A percentile compares a stretch with the other conserved stretches of the same genome.
Conservation (phyloP, 2,113 vertebrate species). For the Gymnobelideus leadbeateri region DNA sequence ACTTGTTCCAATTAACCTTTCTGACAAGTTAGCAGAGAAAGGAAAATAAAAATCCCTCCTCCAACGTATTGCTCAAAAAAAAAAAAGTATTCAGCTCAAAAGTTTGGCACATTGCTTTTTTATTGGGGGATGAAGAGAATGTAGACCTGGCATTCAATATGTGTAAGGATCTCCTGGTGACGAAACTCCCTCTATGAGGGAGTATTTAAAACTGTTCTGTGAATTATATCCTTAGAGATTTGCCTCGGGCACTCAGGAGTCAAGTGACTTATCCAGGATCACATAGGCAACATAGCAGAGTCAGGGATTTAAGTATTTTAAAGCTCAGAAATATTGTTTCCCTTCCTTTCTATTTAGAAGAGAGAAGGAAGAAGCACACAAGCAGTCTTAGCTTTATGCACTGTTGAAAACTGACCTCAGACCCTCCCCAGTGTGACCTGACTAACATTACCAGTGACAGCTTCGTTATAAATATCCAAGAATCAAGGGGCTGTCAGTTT, state of each 20-base stretch:
- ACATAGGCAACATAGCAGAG: not conserved
- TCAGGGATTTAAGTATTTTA: not conserved
- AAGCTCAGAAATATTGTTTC: not conserved
- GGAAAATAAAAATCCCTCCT: not conserved
- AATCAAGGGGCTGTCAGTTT: slow-evolving; percentile 82
- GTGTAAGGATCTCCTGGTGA: not conserved
- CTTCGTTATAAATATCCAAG: slow-evolving; percentile 81
- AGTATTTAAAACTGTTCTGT: not conserved
- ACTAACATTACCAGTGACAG: slow-evolving; percentile 79
- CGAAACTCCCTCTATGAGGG: not conserved
- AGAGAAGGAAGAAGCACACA: slow-evolving; percentile 5
- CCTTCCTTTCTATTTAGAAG: slow-evolving; percentile 59
- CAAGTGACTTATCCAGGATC: not conserved
- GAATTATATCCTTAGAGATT: slow-evolving; percentile 30
- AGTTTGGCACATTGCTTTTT: not conserved
- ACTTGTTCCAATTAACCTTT: slow-evolving; percentile 31
- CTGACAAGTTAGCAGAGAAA: slow-evolving; percentile 3
- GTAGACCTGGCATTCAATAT: not conserved
- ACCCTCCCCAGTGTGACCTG: slow-evolving; percentile 73
- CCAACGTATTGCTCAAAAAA: no score
- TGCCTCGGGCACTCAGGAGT: slow-evolving; percentile 48
- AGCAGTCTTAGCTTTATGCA: slow-evolving; percentile 44
- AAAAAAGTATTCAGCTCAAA: not conserved
- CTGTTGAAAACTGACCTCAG: slow-evolving; percentile 78
- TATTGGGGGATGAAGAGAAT: not conserved